Percentiles rank a stretch among this genome's conserved stretches.
Conservation (phyloP, 1,140 invertebrate species). For the Drosophila sechellia region DNA sequence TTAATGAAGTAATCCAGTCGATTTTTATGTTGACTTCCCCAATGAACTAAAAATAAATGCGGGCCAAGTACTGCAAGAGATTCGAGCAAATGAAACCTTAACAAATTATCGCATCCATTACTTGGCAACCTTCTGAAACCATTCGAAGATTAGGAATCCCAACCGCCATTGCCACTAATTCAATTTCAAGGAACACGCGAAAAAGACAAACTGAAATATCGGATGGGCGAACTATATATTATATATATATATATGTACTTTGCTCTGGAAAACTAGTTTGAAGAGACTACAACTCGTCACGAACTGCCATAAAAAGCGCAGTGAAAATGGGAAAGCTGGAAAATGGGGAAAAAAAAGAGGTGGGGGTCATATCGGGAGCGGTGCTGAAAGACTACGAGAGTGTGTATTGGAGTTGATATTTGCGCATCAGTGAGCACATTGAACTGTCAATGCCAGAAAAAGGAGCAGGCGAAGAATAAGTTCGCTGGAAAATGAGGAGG, state of each 20-base stretch:
- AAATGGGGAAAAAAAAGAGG: neutral
- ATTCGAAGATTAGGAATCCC: slow-evolving; percentile 59
- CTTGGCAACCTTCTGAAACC: slow-evolving; percentile 52
- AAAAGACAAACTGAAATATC: slow-evolving; percentile 42
- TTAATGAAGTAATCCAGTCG: slow-evolving; percentile 12
- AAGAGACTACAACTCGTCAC: slow-evolving; percentile 79
- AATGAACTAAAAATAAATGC: slow-evolving; percentile 17
- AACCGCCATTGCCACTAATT: slow-evolving; percentile 77
- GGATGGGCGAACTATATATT: slow-evolving; percentile 8
- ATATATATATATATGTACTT: slow-evolving; percentile 12
- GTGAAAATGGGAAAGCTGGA: slow-evolving; percentile 42
- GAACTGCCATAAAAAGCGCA: slow-evolving; percentile 80
- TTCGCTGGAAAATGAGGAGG: slow-evolving; percentile 29
- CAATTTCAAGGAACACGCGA: slow-evolving; percentile 66
- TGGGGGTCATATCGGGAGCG: neutral
- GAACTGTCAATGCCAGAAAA: slow-evolving; percentile 74
- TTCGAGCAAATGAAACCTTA: slow-evolving; percentile 19
- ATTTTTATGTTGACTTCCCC: slow-evolving; percentile 2
- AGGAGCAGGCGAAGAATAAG: slow-evolving; percentile 20
- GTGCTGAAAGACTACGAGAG: slow-evolving; percentile 15
- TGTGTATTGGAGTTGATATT: slow-evolving; percentile 81
- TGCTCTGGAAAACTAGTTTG: slow-evolving; percentile 46
- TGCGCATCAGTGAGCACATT: slow-evolving; percentile 82
- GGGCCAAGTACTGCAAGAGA: slow-evolving; percentile 13
- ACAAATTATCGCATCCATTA: slow-evolving; percentile 74